Conservation (phyloP, 2,888 invertebrate genomes). For the Drosophila pegasa region DNA sequence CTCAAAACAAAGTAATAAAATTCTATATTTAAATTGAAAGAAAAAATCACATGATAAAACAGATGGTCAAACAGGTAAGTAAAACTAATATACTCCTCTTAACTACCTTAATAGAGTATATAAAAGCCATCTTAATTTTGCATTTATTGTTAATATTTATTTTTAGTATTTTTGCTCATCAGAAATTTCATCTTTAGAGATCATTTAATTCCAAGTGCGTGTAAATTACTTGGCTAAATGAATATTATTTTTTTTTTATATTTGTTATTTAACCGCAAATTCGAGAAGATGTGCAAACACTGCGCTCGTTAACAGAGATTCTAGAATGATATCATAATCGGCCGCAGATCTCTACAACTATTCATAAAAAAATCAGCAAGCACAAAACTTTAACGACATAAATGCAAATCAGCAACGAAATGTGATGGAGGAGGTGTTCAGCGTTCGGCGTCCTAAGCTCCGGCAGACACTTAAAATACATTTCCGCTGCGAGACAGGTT, state of each 20-base stretch:
- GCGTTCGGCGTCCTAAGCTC: not conserved
- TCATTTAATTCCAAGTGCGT: slow-evolving; percentile 50
- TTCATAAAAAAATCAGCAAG: slow-evolving; percentile 20
- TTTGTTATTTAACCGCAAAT: slow-evolving; percentile 23
- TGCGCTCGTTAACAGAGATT: slow-evolving; percentile 29
- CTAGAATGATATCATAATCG: slow-evolving; percentile 57
- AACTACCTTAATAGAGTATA: not conserved
- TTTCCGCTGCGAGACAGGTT: slow-evolving; percentile 38
- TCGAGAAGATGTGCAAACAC: slow-evolving; percentile 43
- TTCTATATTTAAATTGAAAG: not conserved
- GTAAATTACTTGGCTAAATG: slow-evolving; percentile 52
- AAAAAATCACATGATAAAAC: not conserved
- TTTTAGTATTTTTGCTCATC: slow-evolving; percentile 25
- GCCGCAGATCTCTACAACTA: slow-evolving; percentile 17
- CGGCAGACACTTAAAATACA: slow-evolving; percentile 23
- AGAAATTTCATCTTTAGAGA: slow-evolving; percentile 24
- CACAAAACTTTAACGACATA: slow-evolving; percentile 19
- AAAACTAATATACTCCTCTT: not conserved
- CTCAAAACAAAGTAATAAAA: not conserved
- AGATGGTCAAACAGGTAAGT: not conserved
- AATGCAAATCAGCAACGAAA: slow-evolving; percentile 40
- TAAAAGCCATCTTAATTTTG: not conserved
- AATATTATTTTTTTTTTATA: slow-evolving; percentile 13
- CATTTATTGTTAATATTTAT: slow-evolving; percentile 1
- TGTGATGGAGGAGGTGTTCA: slow-evolving; percentile 10